A percentile compares a stretch with the other conserved stretches of the same genome.
These are phyloP conservation scores for Hormiphora californensis DNA, from an alignment of 37 sponge, comb jelly and placozoan genomes.

Conservation along the genomic window DNA sequence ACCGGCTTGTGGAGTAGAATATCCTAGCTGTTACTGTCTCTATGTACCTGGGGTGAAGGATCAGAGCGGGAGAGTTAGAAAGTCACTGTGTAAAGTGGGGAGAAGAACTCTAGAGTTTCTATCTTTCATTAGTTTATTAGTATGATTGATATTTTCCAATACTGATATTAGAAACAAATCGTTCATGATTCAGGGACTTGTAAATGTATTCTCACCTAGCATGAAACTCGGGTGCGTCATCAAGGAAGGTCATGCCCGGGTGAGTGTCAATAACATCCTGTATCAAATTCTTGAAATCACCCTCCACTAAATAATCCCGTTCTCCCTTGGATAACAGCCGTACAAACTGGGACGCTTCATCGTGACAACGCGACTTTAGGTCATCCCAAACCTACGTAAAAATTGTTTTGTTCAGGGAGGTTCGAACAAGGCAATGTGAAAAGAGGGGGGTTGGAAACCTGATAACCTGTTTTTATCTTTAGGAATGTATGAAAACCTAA, in stretches of 20 bases:
- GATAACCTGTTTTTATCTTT: no score
- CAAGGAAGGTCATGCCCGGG: constrained; percentile 85
- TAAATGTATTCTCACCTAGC: constrained; percentile 36
- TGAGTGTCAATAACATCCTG: constrained; percentile 96
- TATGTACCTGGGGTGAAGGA: constrained; percentile 64
- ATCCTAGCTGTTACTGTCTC: constrained; percentile 92
- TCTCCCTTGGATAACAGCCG: constrained; percentile 61
- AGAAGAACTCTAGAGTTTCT: no score
- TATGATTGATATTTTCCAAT: no score
- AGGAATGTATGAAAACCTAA: no score
- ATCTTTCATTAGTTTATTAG: no score
- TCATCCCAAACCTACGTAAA: constrained; percentile 38
- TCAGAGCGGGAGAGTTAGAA: background rate
- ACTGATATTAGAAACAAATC: no score
- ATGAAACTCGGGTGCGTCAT: constrained; percentile 90
- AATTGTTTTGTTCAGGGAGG: no score
- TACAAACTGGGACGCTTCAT: constrained; percentile 81
- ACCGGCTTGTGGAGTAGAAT: constrained; percentile 71
- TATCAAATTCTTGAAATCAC: constrained; percentile 75
- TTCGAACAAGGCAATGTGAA: no score
- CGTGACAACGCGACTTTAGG: constrained; percentile 63
- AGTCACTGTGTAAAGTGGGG: no score
- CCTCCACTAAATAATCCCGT: constrained; percentile 64
- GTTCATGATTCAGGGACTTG: no score
- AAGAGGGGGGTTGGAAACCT: no score